Evolutionary conservation across 2,888 invertebrate species (phyloP).

Genomic region (Buathra laborator): DNA sequence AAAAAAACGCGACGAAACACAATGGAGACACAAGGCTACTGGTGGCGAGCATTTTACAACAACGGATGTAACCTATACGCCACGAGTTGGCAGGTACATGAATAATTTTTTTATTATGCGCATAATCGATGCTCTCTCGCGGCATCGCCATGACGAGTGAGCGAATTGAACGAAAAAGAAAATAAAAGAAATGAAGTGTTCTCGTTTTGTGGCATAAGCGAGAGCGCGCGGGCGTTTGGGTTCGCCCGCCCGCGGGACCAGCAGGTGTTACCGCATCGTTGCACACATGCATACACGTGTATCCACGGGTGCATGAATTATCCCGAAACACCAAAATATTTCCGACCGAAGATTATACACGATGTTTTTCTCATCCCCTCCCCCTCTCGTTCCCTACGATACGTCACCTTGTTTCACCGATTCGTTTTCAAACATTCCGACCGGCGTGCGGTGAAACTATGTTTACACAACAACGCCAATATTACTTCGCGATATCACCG

Average conservation of each 20-base stretch:
- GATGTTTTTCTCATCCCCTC: background rate
- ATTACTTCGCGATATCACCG: background rate
- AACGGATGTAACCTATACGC: slow-evolving; percentile 45
- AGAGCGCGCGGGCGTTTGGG: slow-evolving; percentile 39
- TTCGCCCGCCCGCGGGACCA: slow-evolving; percentile 27
- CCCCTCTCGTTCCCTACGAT: background rate
- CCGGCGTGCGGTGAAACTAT: background rate
- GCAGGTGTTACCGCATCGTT: slow-evolving; percentile 76
- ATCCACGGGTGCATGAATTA: slow-evolving; percentile 58
- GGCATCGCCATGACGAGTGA: slow-evolving; percentile 7
- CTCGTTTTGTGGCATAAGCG: slow-evolving; percentile 10
- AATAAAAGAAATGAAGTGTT: slow-evolving; percentile 34
- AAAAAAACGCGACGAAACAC: slow-evolving; percentile 36
- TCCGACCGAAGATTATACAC: slow-evolving; percentile 6
- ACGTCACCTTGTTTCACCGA: slow-evolving; percentile 24
- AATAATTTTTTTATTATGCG: slow-evolving; percentile 59
- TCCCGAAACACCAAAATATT: slow-evolving; percentile 50
- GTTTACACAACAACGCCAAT: slow-evolving; percentile 6
- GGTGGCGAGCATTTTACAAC: slow-evolving; percentile 44
- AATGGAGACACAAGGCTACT: slow-evolving; percentile 30
- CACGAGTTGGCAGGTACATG: slow-evolving; percentile 53
- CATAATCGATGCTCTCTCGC: slow-evolving; percentile 49
- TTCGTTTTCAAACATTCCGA: slow-evolving; percentile 17
- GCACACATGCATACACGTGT: slow-evolving; percentile 71
- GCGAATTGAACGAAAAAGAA: slow-evolving; percentile 22